phyloP scores from a whole-genome alignment of 2,797 vertebrate genomes.

The Hyperoplus immaculatus region DNA sequence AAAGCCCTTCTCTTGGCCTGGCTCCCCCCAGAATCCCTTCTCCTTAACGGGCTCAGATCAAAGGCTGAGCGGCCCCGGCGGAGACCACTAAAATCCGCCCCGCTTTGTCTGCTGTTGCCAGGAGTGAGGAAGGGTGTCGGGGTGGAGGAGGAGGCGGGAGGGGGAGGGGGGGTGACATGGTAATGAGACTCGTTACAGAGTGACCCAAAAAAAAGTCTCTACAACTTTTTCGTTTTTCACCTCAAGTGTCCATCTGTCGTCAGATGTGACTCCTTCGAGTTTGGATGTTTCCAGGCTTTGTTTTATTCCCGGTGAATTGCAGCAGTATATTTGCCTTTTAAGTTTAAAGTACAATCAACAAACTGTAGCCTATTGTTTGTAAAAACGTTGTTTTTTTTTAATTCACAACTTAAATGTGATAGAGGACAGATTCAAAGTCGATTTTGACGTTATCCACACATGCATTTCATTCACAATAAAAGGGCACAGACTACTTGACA shows the following conservation, averaged over 20 bases:
- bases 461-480: neutral
- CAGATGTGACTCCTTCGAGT: slow-evolving; percentile 3
- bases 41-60: slow-evolving; percentile 91
- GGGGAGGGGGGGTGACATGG: slow-evolving; percentile 67
- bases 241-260: slow-evolving; percentile 47
- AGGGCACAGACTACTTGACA: neutral
- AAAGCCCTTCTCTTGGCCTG: slow-evolving; percentile 51
- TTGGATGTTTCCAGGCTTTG: neutral
- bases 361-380: neutral
- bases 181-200: slow-evolving; percentile 88
- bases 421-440: too few relatives aligned
- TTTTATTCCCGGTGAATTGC: neutral
- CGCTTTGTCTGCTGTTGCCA: slow-evolving; percentile 91
- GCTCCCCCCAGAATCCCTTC: slow-evolving; percentile 67
- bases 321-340: neutral
- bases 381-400: neutral
- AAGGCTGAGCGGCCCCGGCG: slow-evolving; percentile 80
- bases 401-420: neutral
- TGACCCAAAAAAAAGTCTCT: slow-evolving; percentile 76
- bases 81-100: slow-evolving; percentile 82
- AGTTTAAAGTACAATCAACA: neutral
- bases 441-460: neutral
- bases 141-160: slow-evolving; percentile 31
- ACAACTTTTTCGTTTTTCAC: slow-evolving; percentile 72
- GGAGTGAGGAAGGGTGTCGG: slow-evolving; percentile 85